These are phyloP conservation scores for Sinopyrophorus schimmeli DNA, from an alignment of 2,888 invertebrate genomes.

Conservation along the genomic window DNA sequence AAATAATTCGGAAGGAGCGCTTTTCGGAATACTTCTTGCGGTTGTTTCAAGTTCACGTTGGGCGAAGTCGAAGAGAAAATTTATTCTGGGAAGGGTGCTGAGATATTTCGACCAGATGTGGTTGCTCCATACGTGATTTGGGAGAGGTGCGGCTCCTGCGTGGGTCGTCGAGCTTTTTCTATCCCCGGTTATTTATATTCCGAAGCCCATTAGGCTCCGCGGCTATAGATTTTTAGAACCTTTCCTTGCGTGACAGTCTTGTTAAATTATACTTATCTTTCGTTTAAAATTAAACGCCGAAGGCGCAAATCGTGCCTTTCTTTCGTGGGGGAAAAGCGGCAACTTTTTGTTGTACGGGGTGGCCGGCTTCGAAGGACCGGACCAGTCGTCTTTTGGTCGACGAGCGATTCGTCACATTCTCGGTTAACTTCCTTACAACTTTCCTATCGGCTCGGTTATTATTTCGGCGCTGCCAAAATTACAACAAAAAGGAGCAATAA, in stretches of 20 bases:
- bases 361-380: too few relatives aligned
- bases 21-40: conserved; percentile 9
- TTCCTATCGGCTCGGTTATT: too few relatives aligned
- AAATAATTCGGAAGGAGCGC: conserved; percentile 12
- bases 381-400: too few relatives aligned
- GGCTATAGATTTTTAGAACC: conserved; percentile 22
- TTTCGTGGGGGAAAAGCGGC: too few relatives aligned
- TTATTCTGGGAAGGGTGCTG: conserved; percentile 34
- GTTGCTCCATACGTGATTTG: conserved; percentile 36
- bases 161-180: conserved; percentile 26
- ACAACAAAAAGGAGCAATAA: too few relatives aligned
- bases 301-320: too few relatives aligned
- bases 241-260: conserved; percentile 14
- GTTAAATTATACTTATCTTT: conserved; percentile 17
- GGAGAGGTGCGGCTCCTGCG: conserved; percentile 29
- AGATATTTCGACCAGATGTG: conserved; percentile 39
- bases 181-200: conserved; percentile 28
- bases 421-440: too few relatives aligned
- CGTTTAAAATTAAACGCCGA: conserved; percentile 16
- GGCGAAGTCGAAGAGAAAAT: conserved; percentile 26
- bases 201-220: conserved; percentile 20
- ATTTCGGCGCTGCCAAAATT: too few relatives aligned
- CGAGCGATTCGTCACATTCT: too few relatives aligned
- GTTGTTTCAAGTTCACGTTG: conserved; percentile 3
- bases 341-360: too few relatives aligned